These are phyloP conservation scores for Parotocinclus haroldoi DNA, from an alignment of 2,797 vertebrate genomes.

Conservation along the genomic window DNA sequence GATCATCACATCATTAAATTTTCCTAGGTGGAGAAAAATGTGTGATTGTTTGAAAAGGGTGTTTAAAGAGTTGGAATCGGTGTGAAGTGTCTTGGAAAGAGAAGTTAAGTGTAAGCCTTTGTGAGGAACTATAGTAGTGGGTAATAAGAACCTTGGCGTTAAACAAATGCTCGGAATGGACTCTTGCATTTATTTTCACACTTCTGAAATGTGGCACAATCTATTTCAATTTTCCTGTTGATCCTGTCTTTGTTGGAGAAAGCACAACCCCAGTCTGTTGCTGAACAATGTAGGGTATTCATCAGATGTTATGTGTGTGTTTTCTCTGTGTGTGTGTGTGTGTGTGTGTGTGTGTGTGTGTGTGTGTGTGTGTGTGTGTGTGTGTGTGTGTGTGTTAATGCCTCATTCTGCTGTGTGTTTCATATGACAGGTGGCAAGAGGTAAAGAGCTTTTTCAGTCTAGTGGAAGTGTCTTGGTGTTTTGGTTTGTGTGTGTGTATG, in stretches of 20 bases:
- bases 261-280: constrained; percentile 16
- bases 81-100: too few relatives aligned
- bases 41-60: too few relatives aligned
- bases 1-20: too few relatives aligned
- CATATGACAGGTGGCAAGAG: constrained; percentile 37
- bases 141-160: too few relatives aligned
- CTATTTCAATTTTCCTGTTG: constrained; percentile 8
- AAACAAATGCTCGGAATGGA: neutral
- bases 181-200: constrained; percentile 4
- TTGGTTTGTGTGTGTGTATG: too few relatives aligned
- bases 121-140: too few relatives aligned
- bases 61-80: too few relatives aligned
- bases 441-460: constrained; percentile 4
- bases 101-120: too few relatives aligned
- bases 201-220: neutral
- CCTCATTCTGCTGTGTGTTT: constrained; percentile 23
- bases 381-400: constrained; percentile 2
- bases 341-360: neutral
- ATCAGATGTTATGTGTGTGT: neutral
- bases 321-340: neutral
- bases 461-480: constrained; percentile 39
- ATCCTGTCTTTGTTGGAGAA: constrained; percentile 11
- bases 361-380: neutral
- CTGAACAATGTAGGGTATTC: constrained; percentile 23
- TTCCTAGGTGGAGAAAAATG: too few relatives aligned